These are phyloP conservation scores for Cichladusa arquata DNA, from an alignment of 2,113 vertebrate genomes.

Conservation along the genomic window DNA sequence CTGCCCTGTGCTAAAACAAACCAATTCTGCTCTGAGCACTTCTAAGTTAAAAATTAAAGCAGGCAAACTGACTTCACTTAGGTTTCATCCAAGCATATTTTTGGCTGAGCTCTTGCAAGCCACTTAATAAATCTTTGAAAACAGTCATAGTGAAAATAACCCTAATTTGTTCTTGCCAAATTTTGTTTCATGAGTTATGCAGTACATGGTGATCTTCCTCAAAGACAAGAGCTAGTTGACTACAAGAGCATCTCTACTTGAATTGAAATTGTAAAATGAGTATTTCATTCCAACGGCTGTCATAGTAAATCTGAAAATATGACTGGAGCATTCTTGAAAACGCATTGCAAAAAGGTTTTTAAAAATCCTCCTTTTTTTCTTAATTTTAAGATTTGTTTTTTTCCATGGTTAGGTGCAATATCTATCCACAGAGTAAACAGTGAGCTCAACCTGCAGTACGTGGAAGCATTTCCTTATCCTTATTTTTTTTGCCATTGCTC, in stretches of 20 bases:
- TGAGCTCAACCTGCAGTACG: background rate
- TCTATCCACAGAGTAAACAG: background rate
- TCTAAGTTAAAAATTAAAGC: background rate
- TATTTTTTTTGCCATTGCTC: background rate
- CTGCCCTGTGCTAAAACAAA: background rate
- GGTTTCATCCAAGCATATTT: background rate
- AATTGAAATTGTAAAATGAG: background rate
- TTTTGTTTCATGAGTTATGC: background rate
- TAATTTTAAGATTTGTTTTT: background rate
- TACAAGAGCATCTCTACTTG: background rate
- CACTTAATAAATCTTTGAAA: conserved; percentile 11
- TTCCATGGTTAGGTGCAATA: background rate
- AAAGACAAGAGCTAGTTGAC: background rate
- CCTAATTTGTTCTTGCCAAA: background rate
- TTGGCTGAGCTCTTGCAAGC: background rate
- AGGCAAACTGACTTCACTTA: background rate
- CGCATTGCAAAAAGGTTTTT: background rate
- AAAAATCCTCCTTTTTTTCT: background rate
- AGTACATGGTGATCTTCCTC: background rate
- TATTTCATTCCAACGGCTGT: background rate
- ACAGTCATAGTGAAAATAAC: background rate
- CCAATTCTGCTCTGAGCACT: background rate
- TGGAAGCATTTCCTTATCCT: background rate
- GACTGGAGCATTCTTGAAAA: background rate
- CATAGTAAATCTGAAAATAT: background rate